Percentiles rank a stretch among this genome's conserved stretches.
These are phyloP conservation scores for Aurelia aurita complex sp. Pacific DNA, from an alignment of 30 jellyfish, hydroid and myxozoan species.

Conservation along the genomic window DNA sequence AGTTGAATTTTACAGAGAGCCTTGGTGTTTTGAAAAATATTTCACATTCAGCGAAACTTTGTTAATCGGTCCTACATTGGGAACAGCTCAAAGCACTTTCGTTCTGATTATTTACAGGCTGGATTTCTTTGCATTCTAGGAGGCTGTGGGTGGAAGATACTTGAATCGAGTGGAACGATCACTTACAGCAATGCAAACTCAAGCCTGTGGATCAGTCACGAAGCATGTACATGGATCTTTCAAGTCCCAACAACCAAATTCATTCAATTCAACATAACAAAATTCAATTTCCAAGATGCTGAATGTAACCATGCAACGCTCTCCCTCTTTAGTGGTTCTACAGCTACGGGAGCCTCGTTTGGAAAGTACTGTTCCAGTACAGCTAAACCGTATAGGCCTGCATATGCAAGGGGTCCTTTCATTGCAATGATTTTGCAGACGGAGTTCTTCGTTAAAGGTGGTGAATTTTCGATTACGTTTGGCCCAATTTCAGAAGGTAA, in stretches of 20 bases:
- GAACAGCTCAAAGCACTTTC: no score
- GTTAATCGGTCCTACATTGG: no score
- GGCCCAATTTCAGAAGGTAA: no score
- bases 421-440: neutral
- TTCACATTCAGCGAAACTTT: no score
- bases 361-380: neutral
- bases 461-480: neutral
- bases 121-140: neutral
- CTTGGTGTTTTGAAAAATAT: no score
- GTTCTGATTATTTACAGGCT: no score
- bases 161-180: slow-evolving; percentile 6
- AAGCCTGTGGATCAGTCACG: neutral
- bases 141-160: slow-evolving; percentile 31
- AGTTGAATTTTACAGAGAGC: no score
- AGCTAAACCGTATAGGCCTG: slow-evolving; percentile 8
- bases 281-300: slow-evolving; percentile 4
- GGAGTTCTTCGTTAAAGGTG: neutral
- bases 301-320: neutral
- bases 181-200: neutral
- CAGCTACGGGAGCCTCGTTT: slow-evolving; percentile 12
- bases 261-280: neutral
- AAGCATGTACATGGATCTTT: slow-evolving; percentile 24
- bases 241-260: neutral
- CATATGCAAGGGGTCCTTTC: slow-evolving; percentile 11
- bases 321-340: slow-evolving; percentile 11